phyloP scores from a whole-genome alignment of 2,113 vertebrate species.

The Mormyrus iriodes region DNA sequence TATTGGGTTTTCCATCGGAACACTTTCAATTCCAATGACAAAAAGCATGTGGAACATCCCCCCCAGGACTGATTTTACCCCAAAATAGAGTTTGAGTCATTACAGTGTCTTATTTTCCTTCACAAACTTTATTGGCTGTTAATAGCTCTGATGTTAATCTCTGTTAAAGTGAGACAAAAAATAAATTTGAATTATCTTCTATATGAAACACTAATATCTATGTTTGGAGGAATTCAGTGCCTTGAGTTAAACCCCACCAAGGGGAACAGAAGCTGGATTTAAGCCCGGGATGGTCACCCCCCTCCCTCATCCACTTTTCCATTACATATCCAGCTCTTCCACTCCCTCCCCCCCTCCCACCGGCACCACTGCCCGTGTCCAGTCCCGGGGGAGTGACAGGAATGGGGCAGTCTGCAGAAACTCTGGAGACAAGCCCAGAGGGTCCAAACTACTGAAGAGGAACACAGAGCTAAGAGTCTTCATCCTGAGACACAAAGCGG shows the following conservation, averaged over 20 bases:
- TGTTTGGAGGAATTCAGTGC: neutral
- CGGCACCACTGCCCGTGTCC: neutral
- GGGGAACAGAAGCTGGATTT: neutral
- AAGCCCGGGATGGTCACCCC: neutral
- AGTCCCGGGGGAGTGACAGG: neutral
- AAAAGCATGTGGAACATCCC: neutral
- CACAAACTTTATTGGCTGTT: neutral
- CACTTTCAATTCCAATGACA: neutral
- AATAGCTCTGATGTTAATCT: neutral
- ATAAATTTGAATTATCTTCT: neutral
- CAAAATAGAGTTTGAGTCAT: neutral
- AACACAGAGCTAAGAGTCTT: neutral
- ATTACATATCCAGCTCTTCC: neutral
- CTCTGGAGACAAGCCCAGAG: neutral
- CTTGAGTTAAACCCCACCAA: neutral
- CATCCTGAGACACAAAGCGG: neutral
- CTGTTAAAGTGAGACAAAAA: neutral
- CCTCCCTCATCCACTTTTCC: neutral
- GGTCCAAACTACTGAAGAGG: neutral
- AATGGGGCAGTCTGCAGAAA: neutral
- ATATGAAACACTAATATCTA: neutral
- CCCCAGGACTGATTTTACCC: neutral
- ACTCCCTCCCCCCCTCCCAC: neutral
- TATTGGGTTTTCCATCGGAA: neutral
- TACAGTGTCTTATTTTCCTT: neutral